These are phyloP conservation scores for Sceloporus tristichus DNA, from an alignment of 2,113 vertebrate species.

Conservation along the genomic window DNA sequence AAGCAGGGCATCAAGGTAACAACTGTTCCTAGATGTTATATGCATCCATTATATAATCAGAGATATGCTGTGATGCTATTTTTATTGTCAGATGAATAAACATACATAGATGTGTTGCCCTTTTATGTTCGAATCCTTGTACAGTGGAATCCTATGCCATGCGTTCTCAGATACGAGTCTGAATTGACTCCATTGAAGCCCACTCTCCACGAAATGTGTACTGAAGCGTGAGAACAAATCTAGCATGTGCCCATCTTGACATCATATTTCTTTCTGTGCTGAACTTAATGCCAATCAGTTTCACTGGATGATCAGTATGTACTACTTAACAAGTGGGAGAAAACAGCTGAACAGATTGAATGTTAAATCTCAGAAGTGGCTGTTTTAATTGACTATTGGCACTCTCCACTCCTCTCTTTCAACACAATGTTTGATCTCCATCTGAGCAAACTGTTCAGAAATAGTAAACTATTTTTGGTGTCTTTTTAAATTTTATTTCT, in stretches of 20 bases:
- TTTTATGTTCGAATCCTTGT: neutral
- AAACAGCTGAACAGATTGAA: neutral
- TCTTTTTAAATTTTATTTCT: too few species aligned
- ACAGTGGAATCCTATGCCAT: neutral
- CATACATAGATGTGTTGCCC: neutral
- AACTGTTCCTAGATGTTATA: neutral
- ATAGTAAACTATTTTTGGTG: too few species aligned
- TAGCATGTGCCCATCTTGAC: neutral
- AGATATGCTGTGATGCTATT: neutral
- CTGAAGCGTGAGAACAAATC: neutral
- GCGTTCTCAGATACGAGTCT: neutral
- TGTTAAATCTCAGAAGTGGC: neutral
- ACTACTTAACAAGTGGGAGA: neutral
- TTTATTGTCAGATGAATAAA: neutral
- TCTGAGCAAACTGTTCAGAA: too few species aligned
- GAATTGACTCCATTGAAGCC: neutral
- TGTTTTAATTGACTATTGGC: neutral
- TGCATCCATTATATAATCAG: neutral
- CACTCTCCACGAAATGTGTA: neutral
- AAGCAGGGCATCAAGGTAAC: neutral
- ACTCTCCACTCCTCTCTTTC: neutral
- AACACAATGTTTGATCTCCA: neutral
- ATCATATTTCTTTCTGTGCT: neutral
- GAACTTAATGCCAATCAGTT: neutral
- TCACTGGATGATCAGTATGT: neutral